phyloP scores from a whole-genome alignment of 2,888 invertebrate genomes.

The Isoperla grammatica region DNA sequence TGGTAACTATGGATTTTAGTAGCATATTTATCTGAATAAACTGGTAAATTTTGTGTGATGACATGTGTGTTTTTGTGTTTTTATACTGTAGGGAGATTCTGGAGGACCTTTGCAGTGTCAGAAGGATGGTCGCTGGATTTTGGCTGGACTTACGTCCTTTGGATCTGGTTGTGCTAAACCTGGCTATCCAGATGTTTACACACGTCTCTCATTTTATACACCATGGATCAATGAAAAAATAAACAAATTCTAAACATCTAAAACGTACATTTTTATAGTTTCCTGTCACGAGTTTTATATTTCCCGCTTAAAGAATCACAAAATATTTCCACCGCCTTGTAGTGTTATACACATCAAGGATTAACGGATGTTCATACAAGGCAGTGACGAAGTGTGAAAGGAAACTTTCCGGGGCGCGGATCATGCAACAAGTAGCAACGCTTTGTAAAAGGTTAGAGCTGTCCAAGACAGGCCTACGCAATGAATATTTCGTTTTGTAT shows the following conservation, averaged over 20 bases:
- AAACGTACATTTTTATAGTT: constrained; percentile 1
- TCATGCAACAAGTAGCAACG: too few species aligned
- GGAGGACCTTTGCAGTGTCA: constrained; percentile 87
- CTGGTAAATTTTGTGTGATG: background rate
- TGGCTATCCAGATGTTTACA: constrained; percentile 86
- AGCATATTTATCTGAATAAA: background rate
- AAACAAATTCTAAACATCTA: constrained; percentile 13
- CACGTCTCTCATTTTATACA: constrained; percentile 74
- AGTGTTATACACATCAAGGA: too few species aligned
- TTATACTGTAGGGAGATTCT: constrained; percentile 68
- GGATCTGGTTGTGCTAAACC: constrained; percentile 87
- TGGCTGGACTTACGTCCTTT: constrained; percentile 85
- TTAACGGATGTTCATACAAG: too few species aligned
- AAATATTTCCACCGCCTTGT: too few species aligned
- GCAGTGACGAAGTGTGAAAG: too few species aligned
- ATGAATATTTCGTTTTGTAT: too few species aligned
- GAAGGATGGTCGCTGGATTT: constrained; percentile 76
- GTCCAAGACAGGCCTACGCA: too few species aligned
- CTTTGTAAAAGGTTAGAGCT: too few species aligned
- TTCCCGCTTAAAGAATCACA: background rate
- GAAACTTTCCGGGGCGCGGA: too few species aligned
- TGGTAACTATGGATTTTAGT: constrained; percentile 53
- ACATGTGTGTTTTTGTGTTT: background rate
- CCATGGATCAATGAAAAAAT: constrained; percentile 62
- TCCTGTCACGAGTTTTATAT: background rate